Percentiles rank a stretch among this genome's conserved stretches.
phyloP scores from a whole-genome alignment of 2,888 invertebrate species.

The Ectemnius continuus region DNA sequence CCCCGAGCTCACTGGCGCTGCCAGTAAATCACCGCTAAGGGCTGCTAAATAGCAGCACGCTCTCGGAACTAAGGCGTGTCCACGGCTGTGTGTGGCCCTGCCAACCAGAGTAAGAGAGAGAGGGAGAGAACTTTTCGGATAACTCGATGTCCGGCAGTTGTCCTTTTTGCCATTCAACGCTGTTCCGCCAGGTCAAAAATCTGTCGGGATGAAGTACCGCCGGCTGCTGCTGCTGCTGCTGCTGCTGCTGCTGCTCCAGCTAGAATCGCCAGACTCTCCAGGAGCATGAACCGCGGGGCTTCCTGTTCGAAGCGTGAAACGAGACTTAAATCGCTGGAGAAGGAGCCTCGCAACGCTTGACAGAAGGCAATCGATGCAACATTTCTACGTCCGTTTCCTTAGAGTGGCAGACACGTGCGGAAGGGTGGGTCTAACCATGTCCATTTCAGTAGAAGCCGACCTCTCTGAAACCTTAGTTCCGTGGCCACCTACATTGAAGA shows the following conservation, averaged over 20 bases:
- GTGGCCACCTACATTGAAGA: background rate
- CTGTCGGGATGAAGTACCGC: constrained; percentile 8
- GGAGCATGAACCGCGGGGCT: constrained; percentile 25
- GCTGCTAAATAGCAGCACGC: constrained; percentile 74
- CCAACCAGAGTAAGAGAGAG: background rate
- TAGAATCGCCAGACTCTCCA: background rate
- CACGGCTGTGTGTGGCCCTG: constrained; percentile 34
- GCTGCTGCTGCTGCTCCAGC: constrained; percentile 16
- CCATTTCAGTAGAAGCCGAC: background rate
- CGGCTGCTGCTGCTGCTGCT: constrained; percentile 16
- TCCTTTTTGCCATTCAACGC: constrained; percentile 28
- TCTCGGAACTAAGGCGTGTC: constrained; percentile 63
- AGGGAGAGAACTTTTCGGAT: constrained; percentile 15
- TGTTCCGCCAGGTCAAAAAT: constrained; percentile 17
- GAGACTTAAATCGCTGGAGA: constrained; percentile 40
- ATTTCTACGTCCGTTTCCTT: background rate
- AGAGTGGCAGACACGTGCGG: constrained; percentile 11
- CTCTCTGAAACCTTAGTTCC: background rate
- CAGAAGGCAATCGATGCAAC: constrained; percentile 1
- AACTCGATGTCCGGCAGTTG: constrained; percentile 47
- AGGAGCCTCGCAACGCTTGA: constrained; percentile 16
- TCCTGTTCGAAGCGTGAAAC: constrained; percentile 56
- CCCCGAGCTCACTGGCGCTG: constrained; percentile 32
- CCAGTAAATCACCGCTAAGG: constrained; percentile 76
- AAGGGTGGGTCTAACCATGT: background rate